Conservation (phyloP, 2,888 invertebrate genomes). For the Stenodera caucasica region DNA sequence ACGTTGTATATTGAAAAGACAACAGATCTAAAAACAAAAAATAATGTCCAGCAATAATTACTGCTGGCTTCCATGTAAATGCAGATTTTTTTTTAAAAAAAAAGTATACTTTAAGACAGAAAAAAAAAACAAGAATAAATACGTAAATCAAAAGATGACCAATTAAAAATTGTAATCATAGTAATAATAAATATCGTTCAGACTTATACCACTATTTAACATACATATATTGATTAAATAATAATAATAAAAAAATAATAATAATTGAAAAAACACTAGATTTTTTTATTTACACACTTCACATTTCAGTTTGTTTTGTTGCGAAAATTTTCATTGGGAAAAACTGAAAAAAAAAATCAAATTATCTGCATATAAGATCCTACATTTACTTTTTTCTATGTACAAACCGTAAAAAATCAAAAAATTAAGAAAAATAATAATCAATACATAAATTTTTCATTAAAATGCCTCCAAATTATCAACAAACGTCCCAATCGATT, state of each 20-base stretch:
- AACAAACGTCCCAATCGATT: slow-evolving; percentile 9
- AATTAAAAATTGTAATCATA: slow-evolving; percentile 49
- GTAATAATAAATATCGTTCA: slow-evolving; percentile 53
- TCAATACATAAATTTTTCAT: slow-evolving; percentile 28
- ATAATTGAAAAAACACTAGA: slow-evolving; percentile 45
- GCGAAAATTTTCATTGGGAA: background rate
- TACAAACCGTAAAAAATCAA: slow-evolving; percentile 39
- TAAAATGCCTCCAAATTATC: slow-evolving; percentile 17
- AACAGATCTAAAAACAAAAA: slow-evolving; percentile 49
- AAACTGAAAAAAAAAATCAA: slow-evolving; percentile 30
- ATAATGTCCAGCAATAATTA: slow-evolving; percentile 23
- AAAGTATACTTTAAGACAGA: background rate
- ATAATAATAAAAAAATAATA: slow-evolving; percentile 39
- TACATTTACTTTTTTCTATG: slow-evolving; percentile 35
- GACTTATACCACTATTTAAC: slow-evolving; percentile 52
- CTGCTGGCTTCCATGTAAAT: slow-evolving; percentile 32
- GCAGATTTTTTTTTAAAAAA: slow-evolving; percentile 36
- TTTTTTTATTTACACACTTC: slow-evolving; percentile 51
- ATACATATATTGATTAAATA: slow-evolving; percentile 37
- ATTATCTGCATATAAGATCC: slow-evolving; percentile 33
- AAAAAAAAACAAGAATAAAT: slow-evolving; percentile 34
- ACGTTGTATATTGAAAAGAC: slow-evolving; percentile 48
- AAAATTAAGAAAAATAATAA: slow-evolving; percentile 34
- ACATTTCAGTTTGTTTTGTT: slow-evolving; percentile 32
- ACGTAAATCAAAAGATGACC: slow-evolving; percentile 41